Base-by-base conservation (phyloP, 1,140 invertebrate species). In the Nephila pilipes region DNA sequence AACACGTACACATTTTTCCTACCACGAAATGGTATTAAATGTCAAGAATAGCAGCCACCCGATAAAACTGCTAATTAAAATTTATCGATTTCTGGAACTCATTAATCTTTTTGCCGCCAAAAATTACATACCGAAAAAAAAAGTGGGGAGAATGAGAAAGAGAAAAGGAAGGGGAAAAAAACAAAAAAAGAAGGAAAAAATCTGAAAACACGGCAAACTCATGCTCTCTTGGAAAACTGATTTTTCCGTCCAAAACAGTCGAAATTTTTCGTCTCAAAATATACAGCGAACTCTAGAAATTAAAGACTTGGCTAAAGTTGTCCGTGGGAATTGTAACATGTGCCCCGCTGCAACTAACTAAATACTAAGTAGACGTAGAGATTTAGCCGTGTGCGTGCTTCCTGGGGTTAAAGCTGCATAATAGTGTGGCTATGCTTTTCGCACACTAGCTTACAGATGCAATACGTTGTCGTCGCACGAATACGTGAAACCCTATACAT, bases 1-100 rank as follows among this genome's bases (percentile, higher is more conserved):
- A 93, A 93, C 91, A 87, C 91, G 54, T 93, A 93, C 91, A 93
- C 91, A 93, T 87, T 93, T 93, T 93, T 69, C 85, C 58, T 36
- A 87, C 91, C 91, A 46, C 91, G 91, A 87, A 93, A 87, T 87
- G 85, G 91, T 93, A 93, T 93, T 93, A 93, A 93, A 93, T 93
- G 91, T 93, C 91, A 93, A 63, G 85, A 93, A 79, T 93, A 75
- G 91, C 83, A 87, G 69, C 63, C 91, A 80, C 46, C 91, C 91
- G 91, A 93, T 93, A 93, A 93, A 93, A 93, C 91, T 93, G 91
- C 83, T 93, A 93, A 93, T 93, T 93, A 93, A 93, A 93, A 93
- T 93, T 93, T 93, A 93, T 93, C 91, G 91, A 93, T 93, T 93
- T 93, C 91, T 93, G 16, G 18, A 38, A 60, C 91, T 93, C 91